Conservation (phyloP, 2,888 invertebrate species). For the Trichogramma dendrolimi region DNA sequence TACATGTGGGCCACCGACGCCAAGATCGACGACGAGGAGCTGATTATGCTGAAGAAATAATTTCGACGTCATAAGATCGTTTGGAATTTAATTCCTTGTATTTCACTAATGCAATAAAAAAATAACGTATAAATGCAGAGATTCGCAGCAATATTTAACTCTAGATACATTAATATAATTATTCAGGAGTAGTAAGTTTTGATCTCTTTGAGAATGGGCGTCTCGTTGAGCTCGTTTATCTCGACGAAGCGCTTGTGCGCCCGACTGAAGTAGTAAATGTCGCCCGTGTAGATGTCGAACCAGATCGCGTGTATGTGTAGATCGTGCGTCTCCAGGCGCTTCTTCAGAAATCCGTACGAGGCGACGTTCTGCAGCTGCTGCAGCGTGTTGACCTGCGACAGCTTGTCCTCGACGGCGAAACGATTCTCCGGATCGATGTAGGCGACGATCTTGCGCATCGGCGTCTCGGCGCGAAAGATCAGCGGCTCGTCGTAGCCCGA, state of each 20-base stretch:
- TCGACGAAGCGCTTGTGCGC: slow-evolving; percentile 79
- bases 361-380: slow-evolving; percentile 91
- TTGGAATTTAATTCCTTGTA: too few relatives aligned
- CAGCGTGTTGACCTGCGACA: slow-evolving; percentile 88
- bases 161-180: too few relatives aligned
- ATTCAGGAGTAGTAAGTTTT: slow-evolving; percentile 70
- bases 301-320: slow-evolving; percentile 90
- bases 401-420: slow-evolving; percentile 83
- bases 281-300: slow-evolving; percentile 97
- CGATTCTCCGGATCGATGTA: slow-evolving; percentile 90
- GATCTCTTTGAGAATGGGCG: slow-evolving; percentile 71
- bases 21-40: too few relatives aligned
- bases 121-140: too few relatives aligned
- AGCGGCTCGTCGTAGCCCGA: slow-evolving; percentile 68
- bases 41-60: too few relatives aligned
- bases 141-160: too few relatives aligned
- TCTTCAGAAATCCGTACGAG: slow-evolving; percentile 85
- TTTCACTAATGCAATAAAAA: too few relatives aligned
- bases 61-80: too few relatives aligned
- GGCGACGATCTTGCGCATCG: slow-evolving; percentile 82
- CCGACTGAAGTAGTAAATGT: slow-evolving; percentile 91
- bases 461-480: slow-evolving; percentile 81
- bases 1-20: too few relatives aligned
- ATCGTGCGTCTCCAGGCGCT: slow-evolving; percentile 73
- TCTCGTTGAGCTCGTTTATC: slow-evolving; percentile 78